A percentile compares a stretch with the other conserved stretches of the same genome.
Conservation (phyloP, 1,140 invertebrate species). For the Lordiphosa stackelbergi region DNA sequence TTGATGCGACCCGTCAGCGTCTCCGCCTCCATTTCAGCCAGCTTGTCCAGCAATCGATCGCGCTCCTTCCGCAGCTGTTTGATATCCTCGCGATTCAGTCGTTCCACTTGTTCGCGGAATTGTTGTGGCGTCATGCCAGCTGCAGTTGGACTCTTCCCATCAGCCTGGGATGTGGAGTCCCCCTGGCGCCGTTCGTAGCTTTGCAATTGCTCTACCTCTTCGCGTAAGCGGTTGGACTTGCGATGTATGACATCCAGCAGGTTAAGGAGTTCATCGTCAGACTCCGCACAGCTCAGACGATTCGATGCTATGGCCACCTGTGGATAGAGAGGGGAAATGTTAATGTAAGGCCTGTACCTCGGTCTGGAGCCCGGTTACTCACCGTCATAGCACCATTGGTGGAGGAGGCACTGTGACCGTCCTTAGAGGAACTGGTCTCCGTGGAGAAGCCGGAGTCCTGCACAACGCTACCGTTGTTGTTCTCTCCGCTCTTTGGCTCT, state of each 20-base stretch:
- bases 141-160: slow-evolving; percentile 18
- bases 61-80: slow-evolving; percentile 82
- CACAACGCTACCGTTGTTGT: slow-evolving; percentile 81
- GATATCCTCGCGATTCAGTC: slow-evolving; percentile 77
- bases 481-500: slow-evolving; percentile 78
- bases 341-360: background rate
- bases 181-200: slow-evolving; percentile 53
- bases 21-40: slow-evolving; percentile 85
- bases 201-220: slow-evolving; percentile 83
- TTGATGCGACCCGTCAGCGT: slow-evolving; percentile 81
- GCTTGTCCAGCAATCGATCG: slow-evolving; percentile 83
- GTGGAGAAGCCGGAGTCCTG: slow-evolving; percentile 92
- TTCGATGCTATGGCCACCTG: slow-evolving; percentile 71
- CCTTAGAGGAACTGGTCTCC: slow-evolving; percentile 87
- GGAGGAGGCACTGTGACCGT: slow-evolving; percentile 81
- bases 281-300: slow-evolving; percentile 77
- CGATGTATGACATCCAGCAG: slow-evolving; percentile 90
- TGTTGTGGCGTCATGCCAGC: slow-evolving; percentile 64
- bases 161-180: background rate
- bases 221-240: slow-evolving; percentile 85
- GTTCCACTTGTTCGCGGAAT: slow-evolving; percentile 71
- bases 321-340: background rate
- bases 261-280: slow-evolving; percentile 90
- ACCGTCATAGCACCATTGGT: slow-evolving; percentile 76
- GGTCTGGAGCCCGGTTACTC: background rate